Conservation (phyloP, 2,888 invertebrate species). For the Leptogaster cylindrica region DNA sequence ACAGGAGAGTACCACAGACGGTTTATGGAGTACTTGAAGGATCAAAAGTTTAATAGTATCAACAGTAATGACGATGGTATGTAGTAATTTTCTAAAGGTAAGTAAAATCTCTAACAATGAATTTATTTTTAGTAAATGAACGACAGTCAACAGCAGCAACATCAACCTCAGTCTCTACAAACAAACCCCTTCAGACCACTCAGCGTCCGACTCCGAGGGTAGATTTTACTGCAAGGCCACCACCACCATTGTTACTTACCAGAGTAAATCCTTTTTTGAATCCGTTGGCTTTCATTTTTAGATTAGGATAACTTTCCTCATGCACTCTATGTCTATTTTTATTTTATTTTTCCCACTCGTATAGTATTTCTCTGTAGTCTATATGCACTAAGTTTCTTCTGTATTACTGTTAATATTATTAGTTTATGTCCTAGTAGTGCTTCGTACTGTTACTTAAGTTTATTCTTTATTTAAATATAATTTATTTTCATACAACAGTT, state of each 20-base stretch:
- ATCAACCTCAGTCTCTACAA: conserved; percentile 2
- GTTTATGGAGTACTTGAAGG: conserved; percentile 59
- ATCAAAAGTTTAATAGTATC: conserved; percentile 51
- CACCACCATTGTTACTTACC: neutral
- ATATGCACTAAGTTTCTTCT: conserved; percentile 24
- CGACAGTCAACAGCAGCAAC: neutral
- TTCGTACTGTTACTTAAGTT: too few species aligned
- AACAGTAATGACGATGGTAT: conserved; percentile 43
- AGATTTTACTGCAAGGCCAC: neutral
- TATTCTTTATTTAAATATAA: conserved; percentile 19
- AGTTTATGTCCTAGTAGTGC: neutral
- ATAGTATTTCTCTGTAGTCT: neutral
- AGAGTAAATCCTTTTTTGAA: conserved; percentile 26
- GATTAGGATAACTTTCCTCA: conserved; percentile 8
- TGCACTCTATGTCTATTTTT: neutral
- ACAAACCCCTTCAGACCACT: neutral
- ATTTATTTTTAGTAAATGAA: neutral
- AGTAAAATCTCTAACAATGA: neutral
- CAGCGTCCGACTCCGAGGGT: neutral
- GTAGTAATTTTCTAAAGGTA: neutral
- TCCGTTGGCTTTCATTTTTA: conserved; percentile 26
- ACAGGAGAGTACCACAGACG: conserved; percentile 69
- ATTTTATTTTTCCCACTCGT: neutral
- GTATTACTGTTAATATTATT: conserved; percentile 15
- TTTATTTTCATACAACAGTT: neutral